phyloP scores from a whole-genome alignment of 2,113 vertebrate species.

The Leptobrachium leishanense region DNA sequence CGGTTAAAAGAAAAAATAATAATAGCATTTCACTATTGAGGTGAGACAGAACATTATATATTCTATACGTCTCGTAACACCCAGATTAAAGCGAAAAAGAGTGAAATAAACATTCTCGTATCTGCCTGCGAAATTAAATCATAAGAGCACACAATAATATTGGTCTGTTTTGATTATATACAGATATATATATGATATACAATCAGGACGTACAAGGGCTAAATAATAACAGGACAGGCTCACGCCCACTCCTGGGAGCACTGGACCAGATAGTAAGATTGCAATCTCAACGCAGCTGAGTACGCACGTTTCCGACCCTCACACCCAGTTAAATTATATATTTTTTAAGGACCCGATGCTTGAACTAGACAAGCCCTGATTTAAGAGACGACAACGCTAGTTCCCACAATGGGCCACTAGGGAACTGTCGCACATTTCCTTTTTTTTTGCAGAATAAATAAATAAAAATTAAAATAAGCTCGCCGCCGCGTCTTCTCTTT shows the following conservation, averaged over 20 bases:
- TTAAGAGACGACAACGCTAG: conserved; percentile 29
- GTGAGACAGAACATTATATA: background rate
- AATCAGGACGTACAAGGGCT: no score
- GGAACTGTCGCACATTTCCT: conserved; percentile 19
- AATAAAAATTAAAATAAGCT: conserved; percentile 42
- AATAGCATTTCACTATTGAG: background rate
- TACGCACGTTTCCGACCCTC: background rate
- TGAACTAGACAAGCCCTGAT: conserved; percentile 10
- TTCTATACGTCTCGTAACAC: background rate
- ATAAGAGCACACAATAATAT: background rate
- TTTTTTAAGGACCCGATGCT: background rate
- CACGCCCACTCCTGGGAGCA: background rate
- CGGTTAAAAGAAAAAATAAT: conserved; percentile 2
- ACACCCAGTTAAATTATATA: background rate
- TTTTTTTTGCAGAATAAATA: conserved; percentile 39
- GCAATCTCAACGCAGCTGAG: background rate
- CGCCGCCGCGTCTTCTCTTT: conserved; percentile 1
- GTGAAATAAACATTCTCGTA: no score
- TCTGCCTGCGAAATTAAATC: background rate
- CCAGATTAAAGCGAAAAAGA: no score
- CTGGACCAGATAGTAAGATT: background rate
- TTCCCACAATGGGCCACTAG: conserved; percentile 36
- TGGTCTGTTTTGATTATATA: background rate
- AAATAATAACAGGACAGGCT: no score
- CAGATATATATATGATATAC: no score